Base-by-base conservation (phyloP, 2,888 invertebrate species). In the Leucophenga maculata region DNA sequence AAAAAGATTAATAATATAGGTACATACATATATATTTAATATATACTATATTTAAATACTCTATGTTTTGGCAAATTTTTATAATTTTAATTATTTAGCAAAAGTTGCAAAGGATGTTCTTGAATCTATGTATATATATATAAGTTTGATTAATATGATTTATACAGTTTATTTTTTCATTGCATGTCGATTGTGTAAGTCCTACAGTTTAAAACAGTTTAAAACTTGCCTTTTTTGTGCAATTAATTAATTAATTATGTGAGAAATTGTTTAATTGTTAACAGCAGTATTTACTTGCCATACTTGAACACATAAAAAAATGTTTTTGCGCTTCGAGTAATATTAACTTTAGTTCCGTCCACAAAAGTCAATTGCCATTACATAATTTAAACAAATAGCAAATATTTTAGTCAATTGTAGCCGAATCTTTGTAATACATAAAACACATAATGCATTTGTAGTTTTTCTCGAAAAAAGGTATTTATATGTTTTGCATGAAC, bases 401-500 rank as follows among this genome's bases (percentile, higher is more conserved):
- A 69, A 68, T 69, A 65, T n/a, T n/a, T n/a, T 77, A 77, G 78
- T 76, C 44, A 68, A 71, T 71, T 69, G 55, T 72, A 52, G 50
- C 48, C 48, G 14, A 39, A 16, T 68, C 26, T 65, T 57, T 70
- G 39, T 39, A 54, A 54, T 74, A 68, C 59, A 68, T 65, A 69
- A 39, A 39, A 39, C 46, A n/a, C 16, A 50, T 50, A n/a, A 50
- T 46, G 50, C 18, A 50, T 50, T 60, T 6, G 16, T 26, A 26
- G 26, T 3, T 26, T 26, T 26, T 26, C 26, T 26, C 26, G 11
- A 16, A 44, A 32, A 22, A 48, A 68, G 46, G 44, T 60, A 66
- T 69, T 69, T 66, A 54, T 72, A 72, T 77, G 80, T 82, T 83
- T 84, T 85, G 85, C 85, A 85, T 86, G 85, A 84, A 74, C 79